Evolutionary conservation across 2,888 invertebrate genomes (phyloP).

Genomic region (Pristionchus mayeri): DNA sequence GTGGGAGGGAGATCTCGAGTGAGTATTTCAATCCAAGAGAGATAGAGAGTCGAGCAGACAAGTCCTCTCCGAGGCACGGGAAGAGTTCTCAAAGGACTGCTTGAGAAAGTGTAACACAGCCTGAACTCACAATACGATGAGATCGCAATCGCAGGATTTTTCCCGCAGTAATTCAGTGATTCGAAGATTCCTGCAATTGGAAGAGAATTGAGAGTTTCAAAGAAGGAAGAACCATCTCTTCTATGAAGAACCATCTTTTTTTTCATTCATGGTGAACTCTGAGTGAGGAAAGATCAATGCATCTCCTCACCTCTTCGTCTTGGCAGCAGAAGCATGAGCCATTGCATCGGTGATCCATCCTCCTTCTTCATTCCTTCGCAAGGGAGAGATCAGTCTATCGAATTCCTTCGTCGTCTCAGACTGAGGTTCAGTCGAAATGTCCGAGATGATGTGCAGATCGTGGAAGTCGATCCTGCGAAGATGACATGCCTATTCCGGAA

Average conservation of each 20-base stretch:
- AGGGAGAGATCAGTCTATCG: conserved; percentile 55
- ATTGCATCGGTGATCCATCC: conserved; percentile 65
- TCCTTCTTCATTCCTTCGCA: conserved; percentile 31
- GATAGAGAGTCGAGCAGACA: conserved; percentile 91
- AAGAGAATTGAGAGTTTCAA: neutral
- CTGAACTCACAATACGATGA: conserved; percentile 89
- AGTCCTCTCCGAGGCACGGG: conserved; percentile 94
- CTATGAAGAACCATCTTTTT: neutral
- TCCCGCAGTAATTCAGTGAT: conserved; percentile 87
- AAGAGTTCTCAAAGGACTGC: conserved; percentile 83
- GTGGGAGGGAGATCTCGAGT: conserved; percentile 91
- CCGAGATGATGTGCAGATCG: conserved; percentile 90
- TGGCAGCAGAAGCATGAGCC: conserved; percentile 56
- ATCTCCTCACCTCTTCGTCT: conserved; percentile 79
- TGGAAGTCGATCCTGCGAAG: conserved; percentile 93
- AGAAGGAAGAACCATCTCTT: neutral
- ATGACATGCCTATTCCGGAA: neutral
- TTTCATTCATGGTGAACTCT: neutral
- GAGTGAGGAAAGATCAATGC: neutral
- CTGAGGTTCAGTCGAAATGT: conserved; percentile 87
- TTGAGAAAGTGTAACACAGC: neutral
- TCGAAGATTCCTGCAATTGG: conserved; percentile 81
- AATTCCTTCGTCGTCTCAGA: conserved; percentile 52
- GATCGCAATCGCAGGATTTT: conserved; percentile 86
- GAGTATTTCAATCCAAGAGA: conserved; percentile 95